Conservation (phyloP, 2,797 vertebrate species). For the Argya squamiceps region DNA sequence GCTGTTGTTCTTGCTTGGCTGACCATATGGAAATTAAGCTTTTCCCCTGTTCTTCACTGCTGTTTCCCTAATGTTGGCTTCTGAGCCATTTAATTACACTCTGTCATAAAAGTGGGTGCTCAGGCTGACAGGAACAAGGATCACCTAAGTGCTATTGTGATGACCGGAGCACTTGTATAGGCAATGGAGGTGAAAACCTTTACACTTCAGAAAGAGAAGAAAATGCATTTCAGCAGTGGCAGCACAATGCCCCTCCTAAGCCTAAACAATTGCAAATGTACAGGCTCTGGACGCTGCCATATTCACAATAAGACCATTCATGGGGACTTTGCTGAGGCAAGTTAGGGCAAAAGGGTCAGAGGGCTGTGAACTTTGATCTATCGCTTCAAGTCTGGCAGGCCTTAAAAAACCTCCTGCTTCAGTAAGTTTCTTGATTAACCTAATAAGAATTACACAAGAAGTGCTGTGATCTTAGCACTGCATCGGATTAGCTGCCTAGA, state of each 20-base stretch:
- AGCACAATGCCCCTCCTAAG: constrained; percentile 48
- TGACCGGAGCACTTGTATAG: background rate
- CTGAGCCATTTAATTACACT: constrained; percentile 72
- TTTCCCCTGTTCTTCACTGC: constrained; percentile 15
- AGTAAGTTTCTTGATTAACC: constrained; percentile 70
- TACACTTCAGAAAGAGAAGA: constrained; percentile 29
- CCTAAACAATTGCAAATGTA: constrained; percentile 67
- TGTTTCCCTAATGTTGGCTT: constrained; percentile 46
- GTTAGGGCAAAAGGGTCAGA: constrained; percentile 57
- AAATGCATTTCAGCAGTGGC: constrained; percentile 57
- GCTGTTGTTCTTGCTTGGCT: constrained; percentile 67
- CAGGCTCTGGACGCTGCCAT: constrained; percentile 18
- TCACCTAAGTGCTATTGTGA: constrained; percentile 64
- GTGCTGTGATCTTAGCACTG: constrained; percentile 56
- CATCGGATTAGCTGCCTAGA: constrained; percentile 58
- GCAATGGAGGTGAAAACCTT: constrained; percentile 42
- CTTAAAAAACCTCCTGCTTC: constrained; percentile 67
- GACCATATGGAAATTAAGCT: constrained; percentile 70
- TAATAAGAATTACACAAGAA: constrained; percentile 64
- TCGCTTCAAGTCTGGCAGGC: constrained; percentile 63
- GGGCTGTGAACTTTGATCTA: constrained; percentile 72
- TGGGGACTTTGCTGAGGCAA: constrained; percentile 15
- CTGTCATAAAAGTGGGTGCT: constrained; percentile 43
- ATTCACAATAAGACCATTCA: constrained; percentile 65
- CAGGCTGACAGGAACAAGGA: constrained; percentile 53